These are phyloP conservation scores for Zonotrichia albicollis DNA, from an alignment of 2,797 vertebrate genomes.

Conservation along the genomic window DNA sequence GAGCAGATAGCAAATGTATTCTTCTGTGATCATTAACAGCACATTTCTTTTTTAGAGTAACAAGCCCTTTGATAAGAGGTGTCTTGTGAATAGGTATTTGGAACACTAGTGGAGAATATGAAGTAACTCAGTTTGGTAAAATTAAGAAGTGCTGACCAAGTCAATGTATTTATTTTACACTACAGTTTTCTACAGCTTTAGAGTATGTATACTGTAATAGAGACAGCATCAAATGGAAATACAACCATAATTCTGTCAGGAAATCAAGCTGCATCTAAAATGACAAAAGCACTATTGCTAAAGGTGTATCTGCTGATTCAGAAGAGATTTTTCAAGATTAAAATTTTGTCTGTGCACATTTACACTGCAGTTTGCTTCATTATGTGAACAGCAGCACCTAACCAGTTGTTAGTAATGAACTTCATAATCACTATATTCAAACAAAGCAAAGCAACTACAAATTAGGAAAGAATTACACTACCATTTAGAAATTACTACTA, in stretches of 20 bases:
- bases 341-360: constrained; percentile 27
- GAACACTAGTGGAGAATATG: background rate
- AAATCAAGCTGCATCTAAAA: background rate
- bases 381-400: constrained; percentile 53
- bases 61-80: background rate
- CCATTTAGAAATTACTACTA: constrained; percentile 58
- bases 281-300: background rate
- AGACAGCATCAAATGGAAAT: background rate
- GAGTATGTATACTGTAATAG: background rate
- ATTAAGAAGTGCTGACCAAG: background rate
- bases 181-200: background rate
- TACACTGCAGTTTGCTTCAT: constrained; percentile 46
- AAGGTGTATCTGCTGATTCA: background rate
- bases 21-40: background rate
- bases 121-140: background rate
- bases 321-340: background rate
- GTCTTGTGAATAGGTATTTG: background rate
- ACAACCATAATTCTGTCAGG: constrained; percentile 16
- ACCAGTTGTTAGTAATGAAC: constrained; percentile 67
- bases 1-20: background rate
- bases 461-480: constrained; percentile 63
- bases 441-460: constrained; percentile 72
- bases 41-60: background rate
- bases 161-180: background rate
- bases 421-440: constrained; percentile 71